Evolutionary conservation across 1,140 invertebrate genomes (phyloP).

Genomic region (Chrysomallon squamiferum): DNA sequence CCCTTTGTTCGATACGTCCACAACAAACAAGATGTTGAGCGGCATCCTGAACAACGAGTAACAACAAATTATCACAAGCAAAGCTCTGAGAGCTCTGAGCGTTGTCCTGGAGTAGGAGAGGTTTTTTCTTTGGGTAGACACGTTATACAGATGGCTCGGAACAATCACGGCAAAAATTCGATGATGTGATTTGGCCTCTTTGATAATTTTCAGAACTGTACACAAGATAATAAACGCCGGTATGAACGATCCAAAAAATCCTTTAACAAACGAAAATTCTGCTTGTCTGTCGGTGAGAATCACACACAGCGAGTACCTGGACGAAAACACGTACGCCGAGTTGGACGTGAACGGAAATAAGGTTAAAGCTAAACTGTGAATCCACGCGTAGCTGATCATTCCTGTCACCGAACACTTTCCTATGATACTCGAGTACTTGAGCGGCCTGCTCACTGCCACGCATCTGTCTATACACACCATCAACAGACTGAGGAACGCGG

Average conservation of each 20-base stretch:
- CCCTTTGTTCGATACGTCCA: not conserved
- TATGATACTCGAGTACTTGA: conserved; percentile 25
- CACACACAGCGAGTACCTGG: conserved; percentile 10
- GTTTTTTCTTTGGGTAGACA: not conserved
- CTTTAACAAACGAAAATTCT: conserved; percentile 12
- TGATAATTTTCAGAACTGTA: conserved; percentile 14
- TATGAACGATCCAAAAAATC: conserved; percentile 16
- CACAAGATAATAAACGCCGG: conserved; percentile 15
- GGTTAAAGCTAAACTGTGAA: conserved; percentile 9
- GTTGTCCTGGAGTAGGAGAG: conserved; percentile 12
- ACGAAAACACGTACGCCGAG: conserved; percentile 10
- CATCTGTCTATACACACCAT: conserved; percentile 26
- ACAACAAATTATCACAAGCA: conserved; percentile 15
- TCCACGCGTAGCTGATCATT: conserved; percentile 16
- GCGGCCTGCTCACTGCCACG: conserved; percentile 26
- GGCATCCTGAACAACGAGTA: conserved; percentile 23
- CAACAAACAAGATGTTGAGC: conserved; percentile 5
- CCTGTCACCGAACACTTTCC: not conserved
- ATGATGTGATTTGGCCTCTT: conserved; percentile 22
- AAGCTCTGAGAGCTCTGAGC: conserved; percentile 21
- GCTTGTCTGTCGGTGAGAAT: not conserved
- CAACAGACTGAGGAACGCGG: conserved; percentile 20
- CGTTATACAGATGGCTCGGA: conserved; percentile 1
- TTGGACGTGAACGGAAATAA: conserved; percentile 10
- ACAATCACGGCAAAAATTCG: conserved; percentile 26